Base-by-base conservation (phyloP, 2,113 vertebrate genomes). In the Pseudorhombus dupliciocellatus region DNA sequence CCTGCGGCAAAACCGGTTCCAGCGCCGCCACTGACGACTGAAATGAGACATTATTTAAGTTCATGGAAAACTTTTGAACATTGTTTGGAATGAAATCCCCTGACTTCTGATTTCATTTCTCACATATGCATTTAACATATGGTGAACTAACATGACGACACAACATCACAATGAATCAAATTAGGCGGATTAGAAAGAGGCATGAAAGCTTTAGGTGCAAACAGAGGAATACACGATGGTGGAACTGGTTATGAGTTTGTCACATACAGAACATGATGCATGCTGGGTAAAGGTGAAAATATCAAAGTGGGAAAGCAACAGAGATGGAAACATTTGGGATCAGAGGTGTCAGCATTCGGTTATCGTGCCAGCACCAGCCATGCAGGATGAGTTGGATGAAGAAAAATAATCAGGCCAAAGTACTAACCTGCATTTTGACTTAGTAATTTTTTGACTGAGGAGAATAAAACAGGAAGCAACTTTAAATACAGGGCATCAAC, bases 401-500 rank as follows among this genome's bases (percentile, higher is more conserved):
- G 31, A n/a, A n/a, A 21, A 62, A 20, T 9, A 62, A 37, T 28
- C 46, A 84, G 24, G 67, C 51, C 22, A 25, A 22, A 7, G 79
- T 90, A 98, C 97, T 96, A 85, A 99, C 97, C 98, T 99, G 96
- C 94, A 96, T 86, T 97, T 98, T 92, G 97, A 98, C 91, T 98
- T 98, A 88, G 96, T 96, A 87, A 99, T 96, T 92, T 96, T 95
- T 93, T 97, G 95, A 95, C 97, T 99, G 92, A 68, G 93, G 94
- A 77, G 83, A 76, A 82, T 71, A 84, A 81, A 89, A 83, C 48
- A 90, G 73, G 44, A 83, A 21, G 52, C 14, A 77, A 31, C 37
- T 61, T 83, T 84, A 56, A 78, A 69, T 52, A 62, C 66, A 48
- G 9, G 7, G 25, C 12, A 67, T 31, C 12, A 46, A 50, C 46